Evolutionary conservation across 2,797 vertebrate species (phyloP), one percentile per base, ranked within the genome.

Genomic region (Pangasius larnaudii): DNA sequence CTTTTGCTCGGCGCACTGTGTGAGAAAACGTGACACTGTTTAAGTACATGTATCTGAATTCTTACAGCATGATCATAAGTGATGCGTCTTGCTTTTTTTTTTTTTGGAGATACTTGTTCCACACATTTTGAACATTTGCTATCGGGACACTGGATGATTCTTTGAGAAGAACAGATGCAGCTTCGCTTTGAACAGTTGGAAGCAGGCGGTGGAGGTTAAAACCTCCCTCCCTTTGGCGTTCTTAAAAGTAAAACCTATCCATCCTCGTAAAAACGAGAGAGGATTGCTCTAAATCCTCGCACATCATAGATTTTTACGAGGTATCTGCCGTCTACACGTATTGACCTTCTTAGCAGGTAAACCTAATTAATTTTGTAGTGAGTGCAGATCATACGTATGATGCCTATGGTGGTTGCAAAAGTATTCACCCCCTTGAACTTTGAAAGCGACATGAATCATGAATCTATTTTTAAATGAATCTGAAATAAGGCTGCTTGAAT

Each of bases 141-240:
- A 13, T 39, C 19, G 6, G 78, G 33, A 24, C 18, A 58, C 77
- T 18, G 36, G 24, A 30, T 46, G 80, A 83, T 63, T 65, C 59
- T 49, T 19, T 19, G 24, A 65, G 59, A 61, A 16, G 79, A 83
- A 83, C 63, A 85, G 83, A 58, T 58, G 63, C 83, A 24, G 80
- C 80, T 65, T 83, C 3, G 39, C 7, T 65, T 65, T n/a, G 80
- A 83, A 65, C 80, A 83, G 80, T 65, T 49, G 80, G 80, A 46
- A 18, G 80, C 59, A 65, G 80, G 80, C 39, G 59, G 75, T 84
- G 80, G 71, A 86, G 79, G 85, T 86, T 72, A 72, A 85, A 65
- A 83, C 39, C 39, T 19, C 59, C 14, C 59, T 46, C 39, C 5
- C 39, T 65, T 49, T 46, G 59, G 39, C 39, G 59, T 65, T n/a